These are phyloP conservation scores for Hemicentrotus pulcherrimus DNA, from an alignment of 35 echinoderm and acorn worm genomes.

Conservation along the genomic window DNA sequence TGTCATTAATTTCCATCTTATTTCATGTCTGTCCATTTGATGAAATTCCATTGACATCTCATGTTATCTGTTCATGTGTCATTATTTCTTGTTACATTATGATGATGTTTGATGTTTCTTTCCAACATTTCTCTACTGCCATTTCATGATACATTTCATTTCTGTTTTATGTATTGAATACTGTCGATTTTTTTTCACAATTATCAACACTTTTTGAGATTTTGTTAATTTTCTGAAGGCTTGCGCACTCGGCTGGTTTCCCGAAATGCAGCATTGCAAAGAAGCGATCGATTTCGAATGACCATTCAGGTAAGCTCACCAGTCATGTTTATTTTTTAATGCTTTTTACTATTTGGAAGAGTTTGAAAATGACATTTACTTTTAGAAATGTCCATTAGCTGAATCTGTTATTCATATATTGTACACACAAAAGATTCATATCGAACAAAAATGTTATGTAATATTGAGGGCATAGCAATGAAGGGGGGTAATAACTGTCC, in stretches of 20 bases:
- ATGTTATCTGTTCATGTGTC: background rate
- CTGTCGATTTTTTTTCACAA: background rate
- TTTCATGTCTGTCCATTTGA: background rate
- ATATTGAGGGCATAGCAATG: too few species aligned
- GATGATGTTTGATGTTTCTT: background rate
- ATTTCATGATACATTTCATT: slow-evolving; percentile 18
- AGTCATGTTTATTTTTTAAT: background rate
- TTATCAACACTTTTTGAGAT: background rate
- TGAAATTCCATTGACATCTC: slow-evolving; percentile 19
- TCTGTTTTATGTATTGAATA: background rate
- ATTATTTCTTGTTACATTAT: slow-evolving; percentile 17
- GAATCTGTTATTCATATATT: too few species aligned
- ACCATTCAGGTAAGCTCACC: background rate
- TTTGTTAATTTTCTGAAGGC: background rate
- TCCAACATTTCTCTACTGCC: background rate
- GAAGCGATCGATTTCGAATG: background rate
- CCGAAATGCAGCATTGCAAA: slow-evolving; percentile 2
- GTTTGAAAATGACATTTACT: too few species aligned
- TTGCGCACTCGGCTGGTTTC: background rate
- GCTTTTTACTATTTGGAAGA: too few species aligned
- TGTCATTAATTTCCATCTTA: slow-evolving; percentile 10
- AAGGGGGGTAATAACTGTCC: too few species aligned
- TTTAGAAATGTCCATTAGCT: too few species aligned
- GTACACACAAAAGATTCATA: too few species aligned
- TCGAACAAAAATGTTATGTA: too few species aligned